A percentile compares a stretch with the other conserved stretches of the same genome.
Evolutionary conservation across 2,888 invertebrate genomes (phyloP).

Genomic region (Coelogynopora nodosa): DNA sequence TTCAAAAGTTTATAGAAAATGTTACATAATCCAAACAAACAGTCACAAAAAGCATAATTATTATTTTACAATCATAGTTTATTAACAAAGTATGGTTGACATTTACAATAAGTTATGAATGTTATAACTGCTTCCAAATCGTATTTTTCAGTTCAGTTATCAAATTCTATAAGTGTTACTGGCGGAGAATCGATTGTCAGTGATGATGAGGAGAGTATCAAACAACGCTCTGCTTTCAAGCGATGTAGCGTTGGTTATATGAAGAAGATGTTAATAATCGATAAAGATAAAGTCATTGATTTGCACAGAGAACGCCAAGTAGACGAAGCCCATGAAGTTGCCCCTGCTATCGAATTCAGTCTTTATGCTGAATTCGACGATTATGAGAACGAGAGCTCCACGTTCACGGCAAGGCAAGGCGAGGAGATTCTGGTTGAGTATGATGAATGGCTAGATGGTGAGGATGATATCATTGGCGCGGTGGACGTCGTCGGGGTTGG

Average conservation of each 20-base stretch:
- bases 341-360: background rate
- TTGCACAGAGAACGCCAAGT: background rate
- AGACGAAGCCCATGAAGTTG: background rate
- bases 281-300: background rate
- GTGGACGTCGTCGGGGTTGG: background rate
- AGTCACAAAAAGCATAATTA: no score
- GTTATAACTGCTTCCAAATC: background rate
- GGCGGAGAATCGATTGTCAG: background rate
- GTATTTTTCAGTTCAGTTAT: background rate
- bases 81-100: no score
- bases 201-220: background rate
- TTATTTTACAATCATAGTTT: no score
- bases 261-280: background rate
- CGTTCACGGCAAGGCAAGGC: background rate
- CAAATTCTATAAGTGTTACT: background rate
- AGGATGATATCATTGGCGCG: background rate
- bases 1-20: no score
- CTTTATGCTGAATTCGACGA: background rate
- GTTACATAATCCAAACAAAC: no score
- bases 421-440: background rate
- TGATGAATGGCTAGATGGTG: background rate
- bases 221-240: background rate
- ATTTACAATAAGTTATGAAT: no score
- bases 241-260: background rate
- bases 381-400: background rate